Conservation (phyloP, 2,113 vertebrate species). For the Neofelis nebulosa region DNA sequence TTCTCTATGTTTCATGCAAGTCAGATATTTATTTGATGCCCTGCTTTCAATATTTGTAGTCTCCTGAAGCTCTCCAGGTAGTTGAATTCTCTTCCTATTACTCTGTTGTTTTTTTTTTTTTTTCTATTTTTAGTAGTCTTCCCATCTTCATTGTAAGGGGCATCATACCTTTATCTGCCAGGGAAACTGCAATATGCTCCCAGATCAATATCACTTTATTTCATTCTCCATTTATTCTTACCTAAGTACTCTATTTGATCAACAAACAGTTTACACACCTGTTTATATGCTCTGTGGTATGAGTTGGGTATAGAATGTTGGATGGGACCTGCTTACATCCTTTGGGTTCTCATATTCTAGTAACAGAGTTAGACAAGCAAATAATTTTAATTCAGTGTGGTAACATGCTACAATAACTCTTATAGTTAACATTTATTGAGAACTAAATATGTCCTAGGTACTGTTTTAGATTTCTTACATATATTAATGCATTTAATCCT, state of each 20-base stretch:
- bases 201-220: conserved; percentile 25
- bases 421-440: not conserved
- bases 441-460: not conserved
- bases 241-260: not conserved
- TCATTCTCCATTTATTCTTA: conserved; percentile 27
- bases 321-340: not conserved
- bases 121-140: not conserved
- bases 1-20: not conserved
- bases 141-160: not conserved
- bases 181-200: not conserved
- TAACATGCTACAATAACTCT: not conserved
- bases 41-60: not conserved
- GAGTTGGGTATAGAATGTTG: not conserved
- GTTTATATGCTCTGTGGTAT: not conserved
- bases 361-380: not conserved
- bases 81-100: not conserved
- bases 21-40: not conserved
- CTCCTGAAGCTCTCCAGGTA: not conserved
- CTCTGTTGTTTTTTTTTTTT: not conserved
- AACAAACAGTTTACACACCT: not conserved
- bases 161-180: not conserved
- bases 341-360: not conserved
- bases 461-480: not conserved
- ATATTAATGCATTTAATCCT: not conserved
- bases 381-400: not conserved